A percentile compares a stretch with the other conserved stretches of the same genome.
phyloP scores from a whole-genome alignment of 1,140 invertebrate genomes.

The Archivesica marissinica region DNA sequence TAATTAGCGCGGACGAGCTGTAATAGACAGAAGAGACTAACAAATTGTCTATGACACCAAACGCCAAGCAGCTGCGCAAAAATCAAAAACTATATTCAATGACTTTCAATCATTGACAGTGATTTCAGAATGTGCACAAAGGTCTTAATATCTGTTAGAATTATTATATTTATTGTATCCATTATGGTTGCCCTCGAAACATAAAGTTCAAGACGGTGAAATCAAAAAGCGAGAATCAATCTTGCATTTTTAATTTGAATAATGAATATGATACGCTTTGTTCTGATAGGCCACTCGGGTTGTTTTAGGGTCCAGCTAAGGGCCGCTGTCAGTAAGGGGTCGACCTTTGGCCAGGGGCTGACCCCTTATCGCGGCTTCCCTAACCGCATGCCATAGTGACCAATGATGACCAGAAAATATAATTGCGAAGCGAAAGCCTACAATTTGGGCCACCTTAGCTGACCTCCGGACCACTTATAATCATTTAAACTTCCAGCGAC shows the following conservation, averaged over 20 bases:
- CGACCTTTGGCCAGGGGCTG: constrained; percentile 61
- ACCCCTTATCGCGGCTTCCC: constrained; percentile 58
- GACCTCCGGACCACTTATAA: constrained; percentile 44
- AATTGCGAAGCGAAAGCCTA: constrained; percentile 59
- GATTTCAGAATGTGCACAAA: constrained; percentile 54
- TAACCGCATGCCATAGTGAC: constrained; percentile 61
- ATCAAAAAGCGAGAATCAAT: constrained; percentile 59
- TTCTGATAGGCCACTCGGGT: constrained; percentile 59
- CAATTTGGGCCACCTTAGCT: constrained; percentile 52
- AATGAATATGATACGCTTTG: constrained; percentile 65
- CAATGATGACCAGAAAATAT: constrained; percentile 55
- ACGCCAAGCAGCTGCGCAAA: constrained; percentile 51
- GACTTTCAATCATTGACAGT: constrained; percentile 62
- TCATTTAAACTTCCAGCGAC: constrained; percentile 38
- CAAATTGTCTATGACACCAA: constrained; percentile 26
- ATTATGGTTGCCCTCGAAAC: constrained; percentile 56
- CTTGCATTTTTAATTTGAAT: constrained; percentile 66
- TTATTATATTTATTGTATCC: constrained; percentile 63
- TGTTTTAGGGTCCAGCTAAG: constrained; percentile 48
- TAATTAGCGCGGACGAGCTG: constrained; percentile 48
- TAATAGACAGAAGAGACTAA: constrained; percentile 23
- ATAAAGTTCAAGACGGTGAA: constrained; percentile 57
- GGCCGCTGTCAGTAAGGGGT: constrained; percentile 59
- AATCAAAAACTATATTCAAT: constrained; percentile 47
- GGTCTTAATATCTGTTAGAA: constrained; percentile 61